Conservation (phyloP, 37 sponge, comb jelly and placozoan genomes). For the Dysidea cf. avara region DNA sequence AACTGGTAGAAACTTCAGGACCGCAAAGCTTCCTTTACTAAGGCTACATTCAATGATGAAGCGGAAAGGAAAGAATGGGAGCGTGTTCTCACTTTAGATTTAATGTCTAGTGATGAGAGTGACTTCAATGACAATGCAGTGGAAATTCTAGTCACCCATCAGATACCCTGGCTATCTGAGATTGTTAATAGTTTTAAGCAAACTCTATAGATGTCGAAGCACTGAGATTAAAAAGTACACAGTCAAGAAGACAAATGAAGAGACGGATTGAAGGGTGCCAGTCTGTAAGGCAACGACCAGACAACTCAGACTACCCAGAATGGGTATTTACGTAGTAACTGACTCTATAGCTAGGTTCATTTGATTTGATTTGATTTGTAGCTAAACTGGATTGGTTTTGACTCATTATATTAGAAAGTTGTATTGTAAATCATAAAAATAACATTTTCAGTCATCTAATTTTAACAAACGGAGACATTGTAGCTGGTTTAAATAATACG, state of each 20-base stretch:
- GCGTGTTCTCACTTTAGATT: background rate
- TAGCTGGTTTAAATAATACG: too few relatives aligned
- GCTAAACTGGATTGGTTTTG: too few relatives aligned
- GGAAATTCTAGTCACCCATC: background rate
- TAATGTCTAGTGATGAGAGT: constrained; percentile 27
- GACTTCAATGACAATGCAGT: background rate
- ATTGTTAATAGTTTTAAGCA: background rate
- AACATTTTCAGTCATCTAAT: too few relatives aligned
- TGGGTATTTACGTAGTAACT: too few relatives aligned
- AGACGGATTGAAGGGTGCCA: background rate
- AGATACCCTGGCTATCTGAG: constrained; percentile 16
- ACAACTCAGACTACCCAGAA: too few relatives aligned
- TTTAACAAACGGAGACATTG: too few relatives aligned
- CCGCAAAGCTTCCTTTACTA: background rate
- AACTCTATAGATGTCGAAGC: background rate
- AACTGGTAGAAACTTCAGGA: constrained; percentile 31
- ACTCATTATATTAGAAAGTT: too few relatives aligned
- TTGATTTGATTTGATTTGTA: too few relatives aligned
- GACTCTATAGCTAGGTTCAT: too few relatives aligned
- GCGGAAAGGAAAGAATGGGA: constrained; percentile 8
- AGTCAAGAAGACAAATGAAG: constrained; percentile 13
- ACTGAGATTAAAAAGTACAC: background rate
- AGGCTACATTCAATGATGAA: background rate
- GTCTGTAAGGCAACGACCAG: too few relatives aligned
- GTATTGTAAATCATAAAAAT: too few relatives aligned